phyloP scores from a whole-genome alignment of 2,888 invertebrate genomes.

The Osedax frankpressi region DNA sequence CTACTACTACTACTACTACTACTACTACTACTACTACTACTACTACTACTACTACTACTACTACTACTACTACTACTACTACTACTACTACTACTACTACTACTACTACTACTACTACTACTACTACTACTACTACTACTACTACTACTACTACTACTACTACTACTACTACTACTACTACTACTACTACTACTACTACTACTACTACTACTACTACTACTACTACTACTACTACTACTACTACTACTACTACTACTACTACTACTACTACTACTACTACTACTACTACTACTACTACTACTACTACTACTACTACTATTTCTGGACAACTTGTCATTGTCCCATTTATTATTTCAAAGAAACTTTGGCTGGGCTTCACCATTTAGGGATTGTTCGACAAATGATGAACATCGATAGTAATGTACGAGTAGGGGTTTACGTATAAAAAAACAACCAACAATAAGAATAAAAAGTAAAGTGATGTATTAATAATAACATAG shows the following conservation, averaged over 20 bases:
- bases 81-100: neutral
- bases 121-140: neutral
- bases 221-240: neutral
- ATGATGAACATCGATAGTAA: too few species aligned
- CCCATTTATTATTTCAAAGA: too few species aligned
- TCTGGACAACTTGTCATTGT: too few species aligned
- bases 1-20: neutral
- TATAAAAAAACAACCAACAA: too few species aligned
- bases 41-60: neutral
- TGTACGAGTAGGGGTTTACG: too few species aligned
- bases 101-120: neutral
- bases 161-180: neutral
- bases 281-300: neutral
- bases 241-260: neutral
- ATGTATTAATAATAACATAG: too few species aligned
- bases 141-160: neutral
- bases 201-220: neutral
- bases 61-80: neutral
- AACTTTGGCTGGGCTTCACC: too few species aligned
- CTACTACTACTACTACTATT: too few species aligned
- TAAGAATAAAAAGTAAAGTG: too few species aligned
- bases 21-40: neutral
- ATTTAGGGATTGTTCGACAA: too few species aligned
- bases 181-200: neutral
- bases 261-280: neutral